These are phyloP conservation scores for Cephus cinctus DNA, from an alignment of 1,140 invertebrate species.

Conservation along the genomic window DNA sequence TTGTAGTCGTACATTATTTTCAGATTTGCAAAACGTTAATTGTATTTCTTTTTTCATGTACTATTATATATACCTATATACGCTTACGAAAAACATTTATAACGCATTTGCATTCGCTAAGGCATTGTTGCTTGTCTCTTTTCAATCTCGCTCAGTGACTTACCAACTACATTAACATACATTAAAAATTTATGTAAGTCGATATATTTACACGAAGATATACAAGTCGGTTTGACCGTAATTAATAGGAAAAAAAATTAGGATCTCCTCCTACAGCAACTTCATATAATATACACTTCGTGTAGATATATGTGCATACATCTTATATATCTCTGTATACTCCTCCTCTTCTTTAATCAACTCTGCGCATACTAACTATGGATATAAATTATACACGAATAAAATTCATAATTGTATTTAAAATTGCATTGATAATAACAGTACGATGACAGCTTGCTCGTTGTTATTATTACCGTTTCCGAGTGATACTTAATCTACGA, in stretches of 20 bases:
- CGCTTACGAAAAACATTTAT: neutral
- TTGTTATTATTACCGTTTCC: neutral
- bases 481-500: neutral
- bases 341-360: neutral
- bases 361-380: neutral
- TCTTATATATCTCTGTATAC: neutral
- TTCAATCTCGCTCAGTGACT: neutral
- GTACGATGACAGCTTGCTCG: neutral
- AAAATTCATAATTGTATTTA: neutral
- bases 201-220: no score
- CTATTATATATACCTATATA: neutral
- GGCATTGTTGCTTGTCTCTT: neutral
- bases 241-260: neutral
- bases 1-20: no score
- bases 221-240: neutral
- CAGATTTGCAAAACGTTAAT: no score
- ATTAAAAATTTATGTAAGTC: no score
- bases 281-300: neutral
- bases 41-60: no score
- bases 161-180: no score
- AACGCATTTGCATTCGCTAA: neutral
- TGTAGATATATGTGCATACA: neutral
- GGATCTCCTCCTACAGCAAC: neutral
- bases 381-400: neutral
- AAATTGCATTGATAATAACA: neutral